Evolutionary conservation across 2,113 vertebrate species (phyloP).

Genomic region (Oreochromis aureus): DNA sequence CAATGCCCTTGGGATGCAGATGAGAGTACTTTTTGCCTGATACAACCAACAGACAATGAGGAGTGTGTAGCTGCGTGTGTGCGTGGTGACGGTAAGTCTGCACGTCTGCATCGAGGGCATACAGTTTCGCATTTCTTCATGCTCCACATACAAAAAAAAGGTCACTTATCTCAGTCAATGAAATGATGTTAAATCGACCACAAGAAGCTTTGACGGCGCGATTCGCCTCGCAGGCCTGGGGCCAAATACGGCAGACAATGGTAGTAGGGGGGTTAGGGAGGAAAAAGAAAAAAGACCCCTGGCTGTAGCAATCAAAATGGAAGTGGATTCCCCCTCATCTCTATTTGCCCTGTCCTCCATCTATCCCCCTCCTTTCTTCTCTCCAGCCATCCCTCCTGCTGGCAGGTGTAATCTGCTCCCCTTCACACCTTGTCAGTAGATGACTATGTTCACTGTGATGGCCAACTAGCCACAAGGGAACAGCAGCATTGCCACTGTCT

Average conservation of each 20-base stretch:
- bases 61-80: neutral
- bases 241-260: slow-evolving; percentile 30
- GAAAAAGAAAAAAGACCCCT: slow-evolving; percentile 12
- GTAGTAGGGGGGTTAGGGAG: neutral
- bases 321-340: slow-evolving; percentile 44
- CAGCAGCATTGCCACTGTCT: neutral
- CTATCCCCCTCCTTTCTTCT: slow-evolving; percentile 14
- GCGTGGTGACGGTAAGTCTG: neutral
- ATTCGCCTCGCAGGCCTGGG: slow-evolving; percentile 22
- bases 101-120: neutral
- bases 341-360: slow-evolving; percentile 22
- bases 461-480: slow-evolving; percentile 34
- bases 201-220: slow-evolving; percentile 32
- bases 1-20: slow-evolving; percentile 17
- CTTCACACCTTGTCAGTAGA: slow-evolving; percentile 61
- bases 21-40: slow-evolving; percentile 18
- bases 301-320: slow-evolving; percentile 41
- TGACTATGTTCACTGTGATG: slow-evolving; percentile 21
- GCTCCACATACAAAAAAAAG: slow-evolving; percentile 58
- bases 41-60: slow-evolving; percentile 18
- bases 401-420: slow-evolving; percentile 68
- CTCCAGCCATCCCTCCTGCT: slow-evolving; percentile 40
- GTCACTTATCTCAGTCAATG: slow-evolving; percentile 61
- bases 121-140: slow-evolving; percentile 47
- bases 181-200: slow-evolving; percentile 62